These are phyloP conservation scores for Heterotis niloticus DNA, from an alignment of 2,113 vertebrate genomes.

Conservation along the genomic window DNA sequence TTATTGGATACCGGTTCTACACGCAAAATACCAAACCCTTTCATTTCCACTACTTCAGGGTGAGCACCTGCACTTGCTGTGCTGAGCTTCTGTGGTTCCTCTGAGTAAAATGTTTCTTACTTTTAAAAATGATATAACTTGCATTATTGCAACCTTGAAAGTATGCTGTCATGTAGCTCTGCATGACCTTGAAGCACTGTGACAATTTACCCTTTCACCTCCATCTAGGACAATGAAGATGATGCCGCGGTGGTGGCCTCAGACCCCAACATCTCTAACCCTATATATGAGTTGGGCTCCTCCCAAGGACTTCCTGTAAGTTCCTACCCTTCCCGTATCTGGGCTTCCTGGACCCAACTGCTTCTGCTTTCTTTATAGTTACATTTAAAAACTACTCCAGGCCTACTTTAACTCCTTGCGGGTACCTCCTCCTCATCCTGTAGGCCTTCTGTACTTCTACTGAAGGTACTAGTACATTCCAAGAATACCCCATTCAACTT, in stretches of 20 bases:
- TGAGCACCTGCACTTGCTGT: slow-evolving; percentile 40
- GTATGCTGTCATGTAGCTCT: not conserved
- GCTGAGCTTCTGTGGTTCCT: not conserved
- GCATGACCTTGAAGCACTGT: not conserved
- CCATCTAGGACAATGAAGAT: slow-evolving; percentile 44
- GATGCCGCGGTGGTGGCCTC: slow-evolving; percentile 29
- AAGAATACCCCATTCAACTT: not conserved
- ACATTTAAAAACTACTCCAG: not conserved
- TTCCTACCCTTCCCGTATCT: not conserved
- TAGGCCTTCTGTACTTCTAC: not conserved
- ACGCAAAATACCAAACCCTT: slow-evolving; percentile 65
- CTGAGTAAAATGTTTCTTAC: too few relatives aligned
- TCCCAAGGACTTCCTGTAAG: slow-evolving; percentile 31
- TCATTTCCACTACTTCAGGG: slow-evolving; percentile 84
- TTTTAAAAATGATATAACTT: not conserved
- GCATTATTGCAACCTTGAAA: not conserved
- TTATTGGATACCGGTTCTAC: slow-evolving; percentile 75
- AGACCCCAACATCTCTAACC: slow-evolving; percentile 56
- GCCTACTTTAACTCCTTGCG: not conserved
- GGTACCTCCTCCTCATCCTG: not conserved
- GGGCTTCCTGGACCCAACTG: not conserved
- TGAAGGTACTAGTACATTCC: not conserved
- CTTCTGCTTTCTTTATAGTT: not conserved
- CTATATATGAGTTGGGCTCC: slow-evolving; percentile 52
- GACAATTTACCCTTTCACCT: not conserved